Base-by-base conservation (phyloP, 1,140 invertebrate species). In the Drosophila insularis region DNA sequence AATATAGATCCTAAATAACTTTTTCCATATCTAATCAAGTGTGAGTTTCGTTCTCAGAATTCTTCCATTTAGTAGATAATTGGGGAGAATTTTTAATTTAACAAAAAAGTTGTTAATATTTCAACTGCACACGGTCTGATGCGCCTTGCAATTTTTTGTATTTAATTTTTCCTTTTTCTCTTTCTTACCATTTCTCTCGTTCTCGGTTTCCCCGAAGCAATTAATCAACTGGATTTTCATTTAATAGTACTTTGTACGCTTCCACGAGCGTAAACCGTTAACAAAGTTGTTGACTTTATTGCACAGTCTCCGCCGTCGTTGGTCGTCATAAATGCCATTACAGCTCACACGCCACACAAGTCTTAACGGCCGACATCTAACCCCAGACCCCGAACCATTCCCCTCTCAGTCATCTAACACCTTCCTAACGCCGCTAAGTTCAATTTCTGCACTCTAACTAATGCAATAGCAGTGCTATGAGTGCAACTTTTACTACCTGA, bases 141-240 rank as follows among this genome's bases (percentile, higher is more conserved):
- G 35, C 10, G 35, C 19, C 46, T 53, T 8, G 10, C 19, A 8
- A 27, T 27, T 5, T 23, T 14, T 50, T 14, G 6, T 50, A 17
- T 7, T 14, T 54, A 23, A 11, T 54, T 55, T 11, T 55, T 55
- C 21, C 11, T 27, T 14, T 31, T 56, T 31, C 13, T n/a, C 31
- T 11, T n/a, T 23, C n/a, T 5, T 43, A 6, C n/a, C 10, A 7
- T 17, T 43, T 43, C 6, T 17, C 40, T 17, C 40, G 10, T 43
- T 43, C 40, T 43, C 43, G 17, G 17, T 21, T 21, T 50, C 19
- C 43, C 17, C 17, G 43, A 50, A 21, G 70, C 74, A 76, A 76
- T 76, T 76, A 76, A 76, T 76, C 70, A 76, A 65, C 55, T 65
- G 58, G 56, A 60, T 64, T 69, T 73, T 73, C 74, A 76, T 76